A percentile compares a stretch with the other conserved stretches of the same genome.
Conservation (phyloP, 2,797 vertebrate species). For the Coregonus suidteri region DNA sequence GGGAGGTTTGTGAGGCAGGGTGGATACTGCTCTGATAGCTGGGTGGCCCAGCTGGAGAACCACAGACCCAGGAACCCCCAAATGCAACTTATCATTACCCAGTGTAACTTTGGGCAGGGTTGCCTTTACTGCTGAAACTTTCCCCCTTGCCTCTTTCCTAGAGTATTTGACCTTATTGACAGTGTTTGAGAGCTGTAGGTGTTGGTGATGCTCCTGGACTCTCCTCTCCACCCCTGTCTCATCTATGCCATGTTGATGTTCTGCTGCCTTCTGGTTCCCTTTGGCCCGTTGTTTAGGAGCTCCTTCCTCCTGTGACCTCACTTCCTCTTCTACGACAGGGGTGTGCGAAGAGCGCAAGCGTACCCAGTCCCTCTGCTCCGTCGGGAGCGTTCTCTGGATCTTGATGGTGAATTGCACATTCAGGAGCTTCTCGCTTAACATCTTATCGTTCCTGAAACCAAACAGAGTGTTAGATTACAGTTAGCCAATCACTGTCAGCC, state of each 20-base stretch:
- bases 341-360: conserved; percentile 4
- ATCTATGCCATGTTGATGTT: conserved; percentile 1
- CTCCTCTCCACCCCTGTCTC: conserved; percentile 1
- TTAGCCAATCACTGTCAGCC: conserved; percentile 10
- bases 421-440: conserved; percentile 29
- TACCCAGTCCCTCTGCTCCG: conserved; percentile 18
- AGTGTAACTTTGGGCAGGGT: not conserved
- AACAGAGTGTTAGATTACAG: conserved; percentile 13
- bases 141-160: not conserved
- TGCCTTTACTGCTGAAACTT: conserved; percentile 13
- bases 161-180: not conserved
- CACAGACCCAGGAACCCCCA: not conserved
- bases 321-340: not conserved
- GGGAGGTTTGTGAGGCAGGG: not conserved
- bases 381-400: conserved; percentile 35
- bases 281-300: not conserved
- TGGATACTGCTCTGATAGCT: not conserved
- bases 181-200: conserved; percentile 12
- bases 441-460: conserved; percentile 55
- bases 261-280: not conserved
- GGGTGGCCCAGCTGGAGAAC: not conserved
- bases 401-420: conserved; percentile 36
- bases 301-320: conserved; percentile 19
- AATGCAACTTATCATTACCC: not conserved
- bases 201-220: not conserved